Base-by-base conservation (phyloP, 2,888 invertebrate species). In the Thecocarcelia acutangulata region DNA sequence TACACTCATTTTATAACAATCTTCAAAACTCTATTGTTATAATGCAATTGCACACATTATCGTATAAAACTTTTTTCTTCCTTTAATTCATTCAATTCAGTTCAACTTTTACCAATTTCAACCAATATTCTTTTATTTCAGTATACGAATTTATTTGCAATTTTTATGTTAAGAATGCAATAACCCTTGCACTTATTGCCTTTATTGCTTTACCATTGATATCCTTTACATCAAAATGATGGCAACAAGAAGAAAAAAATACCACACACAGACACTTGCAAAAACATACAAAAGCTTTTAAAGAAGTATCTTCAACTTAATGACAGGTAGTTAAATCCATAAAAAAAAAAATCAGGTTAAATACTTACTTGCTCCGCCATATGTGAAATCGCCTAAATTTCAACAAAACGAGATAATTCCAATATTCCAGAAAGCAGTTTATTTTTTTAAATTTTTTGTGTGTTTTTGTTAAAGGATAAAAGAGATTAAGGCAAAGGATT, bases 331-430 rank as follows among this genome's bases (percentile, higher is more conserved):
- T 82, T 68, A 81, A n/a, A n/a, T n/a, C n/a, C n/a, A n/a, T 72
- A 76, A 56, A 64, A 56, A 21, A 37, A n/a, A 63, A 21, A 4
- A 66, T 33, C 33, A 33, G 8, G 61, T 54, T 24, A 19, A 44
- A 50, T 82, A 93, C 93, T 93, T 92, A 93, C 93, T 94, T 91
- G 93, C 93, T 91, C 93, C 93, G 93, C 94, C 94, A 93, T 93
- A 94, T 89, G 94, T 92, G 87, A 94, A 94, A 93, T 94, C 95
- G 93, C 94, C 95, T 94, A 85, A 84, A 83, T 78, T 76, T 63
- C 28, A 17, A 42, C 6, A 56, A n/a, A 68, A 37, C 73, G 59
- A 13, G 33, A 17, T 1, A 19, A 48, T 76, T 76, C 77, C 69
- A 52, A 44, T 69, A 59, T 59, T 73, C 13, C 9, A 12, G 68